Evolutionary conservation across 2,113 vertebrate genomes (phyloP).

Genomic region (Pterophyllum scalare): DNA sequence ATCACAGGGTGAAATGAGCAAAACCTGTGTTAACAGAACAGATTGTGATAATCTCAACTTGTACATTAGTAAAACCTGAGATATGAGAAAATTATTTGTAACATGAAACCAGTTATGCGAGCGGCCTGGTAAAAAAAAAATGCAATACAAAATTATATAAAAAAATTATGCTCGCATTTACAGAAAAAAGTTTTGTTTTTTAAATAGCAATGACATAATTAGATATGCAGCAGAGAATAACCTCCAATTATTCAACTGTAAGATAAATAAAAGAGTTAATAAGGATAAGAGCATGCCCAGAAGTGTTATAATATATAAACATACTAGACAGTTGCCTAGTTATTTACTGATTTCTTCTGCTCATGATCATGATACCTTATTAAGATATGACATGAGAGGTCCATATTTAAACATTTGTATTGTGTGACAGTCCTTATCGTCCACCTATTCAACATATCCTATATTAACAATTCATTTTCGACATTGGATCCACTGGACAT

Average conservation of each 20-base stretch:
- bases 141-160: background rate
- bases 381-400: background rate
- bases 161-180: background rate
- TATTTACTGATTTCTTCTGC: background rate
- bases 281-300: background rate
- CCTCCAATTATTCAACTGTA: background rate
- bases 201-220: background rate
- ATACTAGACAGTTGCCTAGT: background rate
- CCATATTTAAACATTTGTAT: background rate
- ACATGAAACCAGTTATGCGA: background rate
- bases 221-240: background rate
- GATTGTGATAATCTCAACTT: background rate
- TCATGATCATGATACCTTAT: background rate
- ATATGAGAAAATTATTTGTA: background rate
- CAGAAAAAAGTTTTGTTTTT: background rate
- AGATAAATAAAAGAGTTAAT: constrained; percentile 9
- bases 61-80: constrained; percentile 6
- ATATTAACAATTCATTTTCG: constrained; percentile 36
- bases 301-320: constrained; percentile 36
- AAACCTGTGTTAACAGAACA: constrained; percentile 39
- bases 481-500: constrained; percentile 50
- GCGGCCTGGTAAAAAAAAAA: background rate
- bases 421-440: constrained; percentile 4
- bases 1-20: constrained; percentile 43
- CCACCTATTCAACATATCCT: constrained; percentile 24